Evolutionary conservation across 2,113 vertebrate genomes (phyloP).

Genomic region (Abramis brama): DNA sequence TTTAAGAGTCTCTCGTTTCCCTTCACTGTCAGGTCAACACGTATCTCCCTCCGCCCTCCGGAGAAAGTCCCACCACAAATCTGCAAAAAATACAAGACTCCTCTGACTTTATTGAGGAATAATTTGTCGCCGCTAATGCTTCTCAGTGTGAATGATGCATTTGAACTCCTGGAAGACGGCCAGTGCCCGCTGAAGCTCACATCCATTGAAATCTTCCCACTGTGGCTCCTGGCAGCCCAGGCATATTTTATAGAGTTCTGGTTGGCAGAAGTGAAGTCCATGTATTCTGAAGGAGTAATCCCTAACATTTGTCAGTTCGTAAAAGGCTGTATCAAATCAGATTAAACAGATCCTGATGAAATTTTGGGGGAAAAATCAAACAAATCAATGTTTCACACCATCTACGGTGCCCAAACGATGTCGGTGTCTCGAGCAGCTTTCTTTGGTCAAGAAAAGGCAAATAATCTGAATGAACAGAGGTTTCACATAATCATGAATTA

Average conservation of each 20-base stretch:
- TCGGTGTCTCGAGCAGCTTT: neutral
- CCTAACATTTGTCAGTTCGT: constrained; percentile 34
- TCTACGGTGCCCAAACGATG: neutral
- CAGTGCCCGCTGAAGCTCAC: constrained; percentile 51
- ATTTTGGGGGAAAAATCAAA: neutral
- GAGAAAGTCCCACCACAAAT: constrained; percentile 46
- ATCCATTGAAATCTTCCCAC: constrained; percentile 43
- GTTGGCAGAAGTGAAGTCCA: constrained; percentile 41
- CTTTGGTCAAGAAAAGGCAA: neutral
- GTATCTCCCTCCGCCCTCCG: constrained; percentile 20
- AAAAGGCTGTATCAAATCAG: constrained; percentile 40
- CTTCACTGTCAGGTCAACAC: constrained; percentile 6
- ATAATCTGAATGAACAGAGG: neutral
- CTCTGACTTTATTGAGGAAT: constrained; percentile 56
- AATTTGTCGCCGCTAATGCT: constrained; percentile 61
- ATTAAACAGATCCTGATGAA: constrained; percentile 38
- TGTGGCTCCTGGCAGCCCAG: constrained; percentile 53
- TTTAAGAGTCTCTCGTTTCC: constrained; percentile 34
- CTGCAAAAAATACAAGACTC: constrained; percentile 21
- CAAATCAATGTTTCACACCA: neutral
- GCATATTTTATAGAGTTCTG: constrained; percentile 36
- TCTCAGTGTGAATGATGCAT: constrained; percentile 65
- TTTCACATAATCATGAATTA: constrained; percentile 36
- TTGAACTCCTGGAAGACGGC: constrained; percentile 58
- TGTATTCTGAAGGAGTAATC: constrained; percentile 48